Percentiles rank a stretch among this genome's conserved stretches.
These are phyloP conservation scores for Chirona hameri DNA, from an alignment of 2,888 invertebrate species.

Conservation along the genomic window DNA sequence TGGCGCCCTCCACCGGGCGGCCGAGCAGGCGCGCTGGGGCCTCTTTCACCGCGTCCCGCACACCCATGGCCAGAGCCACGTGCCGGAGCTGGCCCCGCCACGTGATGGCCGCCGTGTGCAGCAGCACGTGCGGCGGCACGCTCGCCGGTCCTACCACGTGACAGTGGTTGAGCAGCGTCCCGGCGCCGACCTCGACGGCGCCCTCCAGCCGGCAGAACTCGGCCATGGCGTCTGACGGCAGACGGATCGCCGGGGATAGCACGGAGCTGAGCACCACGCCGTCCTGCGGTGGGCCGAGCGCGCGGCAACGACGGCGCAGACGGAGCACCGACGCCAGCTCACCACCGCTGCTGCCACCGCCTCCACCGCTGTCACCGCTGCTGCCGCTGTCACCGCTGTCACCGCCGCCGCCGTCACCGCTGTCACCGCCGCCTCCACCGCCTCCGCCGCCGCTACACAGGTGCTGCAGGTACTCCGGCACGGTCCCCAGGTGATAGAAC, in stretches of 20 bases:
- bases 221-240: background rate
- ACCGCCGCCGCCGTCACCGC: background rate
- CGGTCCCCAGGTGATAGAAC: constrained; percentile 52
- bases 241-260: background rate
- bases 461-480: constrained; percentile 43
- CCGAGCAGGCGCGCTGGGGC: background rate
- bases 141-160: background rate
- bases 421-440: too few relatives aligned
- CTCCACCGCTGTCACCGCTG: too few relatives aligned
- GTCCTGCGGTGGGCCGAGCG: background rate
- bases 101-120: constrained; percentile 6
- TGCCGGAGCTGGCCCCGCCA: background rate
- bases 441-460: constrained; percentile 35
- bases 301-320: background rate
- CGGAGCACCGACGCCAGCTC: background rate
- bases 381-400: too few relatives aligned
- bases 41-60: background rate
- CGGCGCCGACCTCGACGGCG: background rate
- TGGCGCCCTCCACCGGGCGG: background rate
- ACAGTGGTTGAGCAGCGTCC: background rate
- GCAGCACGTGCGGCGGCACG: background rate
- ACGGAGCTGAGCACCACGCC: background rate
- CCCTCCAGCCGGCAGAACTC: constrained; percentile 24
- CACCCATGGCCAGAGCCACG: background rate
- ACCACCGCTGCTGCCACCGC: background rate